Conservation (phyloP, 92 coral and sea anemone genomes). For the Montipora capitata region DNA sequence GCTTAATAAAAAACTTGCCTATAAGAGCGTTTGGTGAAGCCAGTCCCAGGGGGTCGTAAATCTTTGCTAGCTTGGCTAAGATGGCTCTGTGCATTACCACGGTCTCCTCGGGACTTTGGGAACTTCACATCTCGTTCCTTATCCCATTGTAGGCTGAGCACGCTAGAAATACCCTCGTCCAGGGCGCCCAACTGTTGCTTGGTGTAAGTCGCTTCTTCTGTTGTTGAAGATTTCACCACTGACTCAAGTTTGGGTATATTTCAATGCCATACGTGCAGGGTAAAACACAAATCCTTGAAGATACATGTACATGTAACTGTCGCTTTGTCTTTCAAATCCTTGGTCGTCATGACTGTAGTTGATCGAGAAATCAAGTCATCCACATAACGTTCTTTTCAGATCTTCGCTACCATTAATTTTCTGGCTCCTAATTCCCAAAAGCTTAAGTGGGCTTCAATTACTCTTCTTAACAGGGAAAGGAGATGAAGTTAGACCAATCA, state of each 20-base stretch:
- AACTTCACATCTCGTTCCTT: slow-evolving; percentile 42
- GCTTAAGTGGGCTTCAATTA: slow-evolving; percentile 35
- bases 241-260: background rate
- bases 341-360: slow-evolving; percentile 36
- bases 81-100: slow-evolving; percentile 38
- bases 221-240: no score
- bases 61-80: slow-evolving; percentile 34
- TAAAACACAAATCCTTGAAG: slow-evolving; percentile 44
- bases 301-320: no score
- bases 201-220: background rate
- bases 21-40: slow-evolving; percentile 1
- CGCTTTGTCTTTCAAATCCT: slow-evolving; percentile 24
- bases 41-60: slow-evolving; percentile 44
- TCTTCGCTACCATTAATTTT: slow-evolving; percentile 32
- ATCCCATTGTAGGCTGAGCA: slow-evolving; percentile 46
- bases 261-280: slow-evolving; percentile 56
- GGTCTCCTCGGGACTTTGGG: slow-evolving; percentile 19
- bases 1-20: slow-evolving; percentile 7
- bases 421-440: no score
- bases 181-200: slow-evolving; percentile 20
- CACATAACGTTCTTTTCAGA: slow-evolving; percentile 38
- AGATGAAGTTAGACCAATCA: slow-evolving; percentile 45
- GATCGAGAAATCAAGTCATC: slow-evolving; percentile 51
- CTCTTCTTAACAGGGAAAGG: slow-evolving; percentile 42
- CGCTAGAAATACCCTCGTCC: no score